Percentiles rank a stretch among this genome's conserved stretches.
These are phyloP conservation scores for Clepsis dumicolana DNA, from an alignment of 2,888 invertebrate genomes.

Conservation along the genomic window DNA sequence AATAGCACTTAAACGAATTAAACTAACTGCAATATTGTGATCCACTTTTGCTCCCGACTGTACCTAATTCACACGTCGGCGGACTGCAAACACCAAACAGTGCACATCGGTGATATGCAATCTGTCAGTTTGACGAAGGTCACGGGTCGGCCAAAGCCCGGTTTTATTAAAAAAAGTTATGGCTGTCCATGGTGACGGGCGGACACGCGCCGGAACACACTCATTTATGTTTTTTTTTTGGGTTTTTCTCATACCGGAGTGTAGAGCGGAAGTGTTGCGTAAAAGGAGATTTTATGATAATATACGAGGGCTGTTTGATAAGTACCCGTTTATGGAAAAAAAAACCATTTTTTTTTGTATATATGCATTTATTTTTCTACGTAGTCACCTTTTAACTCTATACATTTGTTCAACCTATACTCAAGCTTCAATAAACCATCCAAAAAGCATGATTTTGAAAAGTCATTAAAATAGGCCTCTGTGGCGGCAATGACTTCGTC, in stretches of 20 bases:
- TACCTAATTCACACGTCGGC: conserved; percentile 13
- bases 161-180: conserved; percentile 40
- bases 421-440: too few species aligned
- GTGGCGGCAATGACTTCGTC: too few species aligned
- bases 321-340: too few species aligned
- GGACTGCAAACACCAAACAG: conserved; percentile 49
- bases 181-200: conserved; percentile 51
- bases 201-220: conserved; percentile 76
- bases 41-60: neutral
- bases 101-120: conserved; percentile 78
- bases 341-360: too few species aligned
- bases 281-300: neutral
- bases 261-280: neutral
- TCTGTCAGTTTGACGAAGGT: conserved; percentile 84
- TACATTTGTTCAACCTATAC: too few species aligned
- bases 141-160: conserved; percentile 51
- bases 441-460: too few species aligned
- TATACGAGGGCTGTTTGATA: too few species aligned
- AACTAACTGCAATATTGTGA: neutral
- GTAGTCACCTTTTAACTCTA: too few species aligned
- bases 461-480: too few species aligned
- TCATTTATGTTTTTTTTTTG: conserved; percentile 60
- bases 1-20: too few species aligned
- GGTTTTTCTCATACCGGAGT: conserved; percentile 49
- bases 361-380: too few species aligned